These are phyloP conservation scores for Oplegnathus fasciatus DNA, from an alignment of 2,113 vertebrate genomes.

Conservation along the genomic window DNA sequence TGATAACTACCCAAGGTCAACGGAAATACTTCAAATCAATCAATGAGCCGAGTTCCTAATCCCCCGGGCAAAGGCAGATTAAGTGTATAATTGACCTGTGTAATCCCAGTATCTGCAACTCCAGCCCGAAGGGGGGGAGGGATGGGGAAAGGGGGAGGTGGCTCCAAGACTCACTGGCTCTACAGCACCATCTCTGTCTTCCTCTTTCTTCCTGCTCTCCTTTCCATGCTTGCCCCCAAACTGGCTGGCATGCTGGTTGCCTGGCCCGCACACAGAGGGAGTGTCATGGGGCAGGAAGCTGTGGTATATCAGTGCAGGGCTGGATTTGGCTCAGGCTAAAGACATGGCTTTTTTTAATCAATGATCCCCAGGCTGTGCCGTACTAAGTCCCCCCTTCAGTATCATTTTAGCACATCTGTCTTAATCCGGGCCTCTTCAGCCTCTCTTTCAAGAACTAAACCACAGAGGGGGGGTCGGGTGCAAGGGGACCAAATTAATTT, in stretches of 20 bases:
- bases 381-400: slow-evolving; percentile 87
- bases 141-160: slow-evolving; percentile 40
- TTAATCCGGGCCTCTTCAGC: slow-evolving; percentile 95
- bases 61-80: slow-evolving; percentile 93
- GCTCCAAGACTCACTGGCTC: slow-evolving; percentile 38
- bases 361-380: slow-evolving; percentile 88
- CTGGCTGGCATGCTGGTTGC: slow-evolving; percentile 21
- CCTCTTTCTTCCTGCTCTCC: slow-evolving; percentile 33
- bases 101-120: slow-evolving; percentile 94
- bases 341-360: slow-evolving; percentile 99
- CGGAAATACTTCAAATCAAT: slow-evolving; percentile 95
- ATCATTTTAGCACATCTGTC: slow-evolving; percentile 95
- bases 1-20: slow-evolving; percentile 95
- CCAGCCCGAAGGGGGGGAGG: slow-evolving; percentile 79
- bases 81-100: slow-evolving; percentile 99
- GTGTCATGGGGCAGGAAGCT: slow-evolving; percentile 30
- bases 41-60: slow-evolving; percentile 90
- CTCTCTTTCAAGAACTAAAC: slow-evolving; percentile 93
- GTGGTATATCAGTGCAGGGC: slow-evolving; percentile 83
- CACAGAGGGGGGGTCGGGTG: slow-evolving; percentile 13
- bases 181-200: slow-evolving; percentile 58
- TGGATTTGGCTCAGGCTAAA: slow-evolving; percentile 91
- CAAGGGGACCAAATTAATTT: slow-evolving; percentile 89
- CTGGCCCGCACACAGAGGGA: not conserved
- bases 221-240: not conserved